Base-by-base conservation (phyloP, 2,888 invertebrate genomes). In the Ommatoiulus sabulosus region DNA sequence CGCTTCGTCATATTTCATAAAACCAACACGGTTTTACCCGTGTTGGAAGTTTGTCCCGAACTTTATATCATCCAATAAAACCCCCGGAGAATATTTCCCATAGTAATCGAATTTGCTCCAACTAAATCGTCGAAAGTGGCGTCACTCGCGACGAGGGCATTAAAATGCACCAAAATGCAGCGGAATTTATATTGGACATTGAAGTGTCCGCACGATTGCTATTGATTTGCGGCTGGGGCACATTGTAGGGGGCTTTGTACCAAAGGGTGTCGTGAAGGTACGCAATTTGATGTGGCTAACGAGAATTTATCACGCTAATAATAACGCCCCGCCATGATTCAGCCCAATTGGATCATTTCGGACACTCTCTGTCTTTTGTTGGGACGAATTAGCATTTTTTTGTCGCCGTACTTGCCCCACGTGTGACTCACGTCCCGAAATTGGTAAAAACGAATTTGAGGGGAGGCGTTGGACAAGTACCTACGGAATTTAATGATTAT, bases 181-280 rank as follows among this genome's bases (percentile, higher is more conserved):
- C n/a, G 63, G 63, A 63, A 63, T 63, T 63, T 63, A 63, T 63
- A 63, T 63, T 63, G 63, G 63, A 63, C 63, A 63, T n/a, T n/a
- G 15, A n/a, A 63, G 63, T 63, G 63, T n/a, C 63, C n/a, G 17
- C n/a, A 17, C n/a, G 63, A 63, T 63, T 63, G 63, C n/a, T 63
- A 63, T 63, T 63, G 63, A 63, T 63, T 63, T 63, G 63, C n/a
- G 63, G 63, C 63, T 63, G 12, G 52, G 52, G 46, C 46, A n/a
- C n/a, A n/a, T n/a, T n/a, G n/a, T n/a, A 46, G 6, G 4, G 63
- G 63, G 63, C 15, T 63, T n/a, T 63, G 7, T 57, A 15, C 4
- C 57, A 57, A 15, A 63, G 17, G 63, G 63, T 0, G 63, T 52
- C 17, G 17, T 17, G n/a, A 63, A 63, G 63, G 63, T 63, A n/a